Evolutionary conservation across 1,140 invertebrate species (phyloP), one percentile per base, ranked within the genome.

Genomic region (Carposina sasakii): DNA sequence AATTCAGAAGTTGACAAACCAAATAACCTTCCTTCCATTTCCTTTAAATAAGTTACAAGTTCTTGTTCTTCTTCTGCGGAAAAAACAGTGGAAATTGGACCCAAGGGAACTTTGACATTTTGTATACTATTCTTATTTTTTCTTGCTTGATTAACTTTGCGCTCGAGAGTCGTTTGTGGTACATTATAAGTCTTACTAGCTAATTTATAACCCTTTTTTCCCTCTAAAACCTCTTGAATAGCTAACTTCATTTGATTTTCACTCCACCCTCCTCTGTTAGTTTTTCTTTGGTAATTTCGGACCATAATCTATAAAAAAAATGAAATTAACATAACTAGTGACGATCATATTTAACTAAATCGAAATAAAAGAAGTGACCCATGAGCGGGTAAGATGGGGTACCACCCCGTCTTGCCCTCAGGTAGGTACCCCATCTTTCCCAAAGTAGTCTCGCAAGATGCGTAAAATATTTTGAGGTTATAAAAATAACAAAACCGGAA

Each of bases 21-120:
- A 49, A 28, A 57, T n/a, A 63, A 45, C 33, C 54, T 19, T n/a
- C 17, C 48, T 39, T 57, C 57, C 43, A 63, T 53, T 10, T 47
- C 28, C 31, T 36, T 30, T 6, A 51, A 17, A 43, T 63, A 51
- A n/a, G 15, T 12, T 6, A 26, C 12, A 15, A 63, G 31, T 43
- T 57, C 57, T 15, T 15, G 12, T 45, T 51, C 50, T 45, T 58
- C 28, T 37, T 48, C 16, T 37, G 36, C n/a, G 5, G 31, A 21
- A 39, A 39, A 39, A 20, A 39, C 36, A 12, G 17, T 2, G 3
- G 9, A 3, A 12, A 10, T 21, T 15, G 36, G 47, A 12, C 39
- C 39, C 19, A 42, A 49, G 2, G 36, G 5, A 31, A 49, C 47
- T 39, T 42, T 40, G 9, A 42, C 20, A 15, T 1, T 20, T 17